Base-by-base conservation (phyloP, 1,140 invertebrate genomes). In the Gonioctena quinquepunctata region DNA sequence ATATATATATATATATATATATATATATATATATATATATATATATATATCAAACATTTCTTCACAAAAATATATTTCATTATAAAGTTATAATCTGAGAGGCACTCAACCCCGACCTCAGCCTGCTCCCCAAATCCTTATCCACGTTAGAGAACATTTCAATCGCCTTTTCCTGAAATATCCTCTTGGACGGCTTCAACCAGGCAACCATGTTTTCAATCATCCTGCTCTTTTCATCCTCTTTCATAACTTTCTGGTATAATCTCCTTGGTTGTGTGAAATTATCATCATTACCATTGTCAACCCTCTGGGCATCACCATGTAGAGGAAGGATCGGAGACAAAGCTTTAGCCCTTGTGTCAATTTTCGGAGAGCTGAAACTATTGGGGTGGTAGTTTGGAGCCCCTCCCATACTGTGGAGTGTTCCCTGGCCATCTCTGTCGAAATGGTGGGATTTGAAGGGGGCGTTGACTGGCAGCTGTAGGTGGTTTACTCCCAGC, bases 371-470 rank as follows among this genome's bases (percentile, higher is more conserved):
- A 0, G 96, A 96, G 69, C 85, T 85, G 83, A 98, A 99, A 69
- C 95, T 97, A 83, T 99, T 99, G 0, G 97, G 97, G 86, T 90
- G 97, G 82, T 98, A 99, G 84, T 98, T 98, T 1, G 97, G 97
- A 13, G 92, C 91, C 42, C 92, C 92, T 49, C 87, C 90, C 86
- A 93, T 89, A 77, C 90, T 91, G 66, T 89, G 85, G 75, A 86
- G 82, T 7, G 86, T 84, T 86, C 90, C 90, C 5, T 89, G 86
- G 1, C 96, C 97, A 85, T 98, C 96, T 33, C 96, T 89, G 78
- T 93, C 91, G 76, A 92, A 94, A 82, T 95, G 94, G 33, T 81
- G 82, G 4, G 78, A 65, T 79, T 84, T 84, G 68, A 88, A 92
- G 0, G 94, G 93, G 76, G 92, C 93, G 80, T 98, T 98, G 11